phyloP scores from a whole-genome alignment of 2,113 vertebrate genomes.

The Leptocoma aspasia region DNA sequence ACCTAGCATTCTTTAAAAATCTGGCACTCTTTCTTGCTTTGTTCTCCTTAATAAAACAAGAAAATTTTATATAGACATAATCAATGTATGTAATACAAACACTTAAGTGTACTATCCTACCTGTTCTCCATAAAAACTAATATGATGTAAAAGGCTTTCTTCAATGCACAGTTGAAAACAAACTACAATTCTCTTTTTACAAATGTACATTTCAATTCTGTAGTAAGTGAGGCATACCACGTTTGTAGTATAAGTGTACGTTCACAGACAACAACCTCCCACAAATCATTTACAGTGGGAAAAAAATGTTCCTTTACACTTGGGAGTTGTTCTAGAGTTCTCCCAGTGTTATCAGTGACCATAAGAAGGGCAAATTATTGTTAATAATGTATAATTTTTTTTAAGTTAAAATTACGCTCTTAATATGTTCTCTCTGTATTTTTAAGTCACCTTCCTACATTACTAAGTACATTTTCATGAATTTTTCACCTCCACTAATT shows the following conservation, averaged over 20 bases:
- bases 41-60: neutral
- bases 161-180: neutral
- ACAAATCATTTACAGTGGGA: neutral
- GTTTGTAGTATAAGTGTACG: neutral
- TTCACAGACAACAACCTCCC: neutral
- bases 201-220: neutral
- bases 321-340: neutral
- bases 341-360: neutral
- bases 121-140: neutral
- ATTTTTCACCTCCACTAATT: neutral
- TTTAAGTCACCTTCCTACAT: neutral
- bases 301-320: neutral
- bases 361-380: neutral
- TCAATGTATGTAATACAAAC: neutral
- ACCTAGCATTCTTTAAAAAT: neutral
- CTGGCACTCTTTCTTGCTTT: neutral
- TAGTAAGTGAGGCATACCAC: neutral
- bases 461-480: neutral
- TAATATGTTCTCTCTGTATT: neutral
- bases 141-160: rapidly evolving
- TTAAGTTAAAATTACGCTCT: neutral
- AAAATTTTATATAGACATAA: neutral
- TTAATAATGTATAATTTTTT: neutral
- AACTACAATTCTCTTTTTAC: neutral
- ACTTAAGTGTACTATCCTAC: neutral